Conservation (phyloP, 2,888 invertebrate species). For the Catocala nupta region DNA sequence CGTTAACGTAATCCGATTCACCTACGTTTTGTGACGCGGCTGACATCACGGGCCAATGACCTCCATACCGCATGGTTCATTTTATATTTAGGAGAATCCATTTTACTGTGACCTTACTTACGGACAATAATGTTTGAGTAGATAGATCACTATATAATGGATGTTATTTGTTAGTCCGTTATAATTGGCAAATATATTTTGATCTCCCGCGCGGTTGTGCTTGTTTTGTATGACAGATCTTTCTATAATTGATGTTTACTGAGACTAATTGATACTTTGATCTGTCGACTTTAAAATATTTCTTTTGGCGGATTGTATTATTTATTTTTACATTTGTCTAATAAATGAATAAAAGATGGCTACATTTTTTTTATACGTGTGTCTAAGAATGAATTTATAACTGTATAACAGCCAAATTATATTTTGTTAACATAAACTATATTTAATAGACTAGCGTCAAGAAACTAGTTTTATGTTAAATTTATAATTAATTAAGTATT, state of each 20-base stretch:
- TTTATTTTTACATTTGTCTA: too few relatives aligned
- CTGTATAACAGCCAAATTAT: too few relatives aligned
- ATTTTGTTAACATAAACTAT: too few relatives aligned
- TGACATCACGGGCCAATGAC: slow-evolving; percentile 55
- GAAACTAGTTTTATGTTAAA: background rate
- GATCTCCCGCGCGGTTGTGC: slow-evolving; percentile 22
- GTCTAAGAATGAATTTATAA: too few relatives aligned
- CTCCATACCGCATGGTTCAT: slow-evolving; percentile 47
- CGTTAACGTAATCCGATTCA: slow-evolving; percentile 47
- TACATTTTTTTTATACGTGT: too few relatives aligned
- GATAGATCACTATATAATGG: slow-evolving; percentile 40
- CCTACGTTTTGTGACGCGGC: slow-evolving; percentile 48
- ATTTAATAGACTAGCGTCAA: too few relatives aligned
- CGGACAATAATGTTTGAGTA: slow-evolving; percentile 22
- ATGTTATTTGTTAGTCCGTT: slow-evolving; percentile 26
- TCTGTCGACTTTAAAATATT: slow-evolving; percentile 19
- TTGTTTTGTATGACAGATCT: slow-evolving; percentile 23
- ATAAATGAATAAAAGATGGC: too few relatives aligned
- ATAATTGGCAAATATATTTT: slow-evolving; percentile 38
- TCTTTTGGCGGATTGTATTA: slow-evolving; percentile 5
- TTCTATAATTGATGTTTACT: slow-evolving; percentile 16
- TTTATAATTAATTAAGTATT: background rate
- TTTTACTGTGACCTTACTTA: slow-evolving; percentile 43
- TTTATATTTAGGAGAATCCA: slow-evolving; percentile 46
- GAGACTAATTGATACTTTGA: slow-evolving; percentile 28